Base-by-base conservation (phyloP, 37 sponge, comb jelly and placozoan genomes). In the Ephydatia muelleri region DNA sequence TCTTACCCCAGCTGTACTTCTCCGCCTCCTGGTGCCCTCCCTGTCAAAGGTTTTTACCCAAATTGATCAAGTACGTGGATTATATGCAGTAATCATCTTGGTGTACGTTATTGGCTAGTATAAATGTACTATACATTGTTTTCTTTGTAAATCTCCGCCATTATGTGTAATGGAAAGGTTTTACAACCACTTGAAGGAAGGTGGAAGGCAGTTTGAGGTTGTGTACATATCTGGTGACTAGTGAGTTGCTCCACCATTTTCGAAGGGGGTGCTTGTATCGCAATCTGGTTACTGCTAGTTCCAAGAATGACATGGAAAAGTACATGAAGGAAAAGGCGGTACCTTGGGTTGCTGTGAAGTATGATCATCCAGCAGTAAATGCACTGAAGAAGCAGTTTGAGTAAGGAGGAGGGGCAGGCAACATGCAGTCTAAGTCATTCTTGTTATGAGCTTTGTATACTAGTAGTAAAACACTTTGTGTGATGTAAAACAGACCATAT, bases 11-110 rank as follows among this genome's bases (percentile, higher is more conserved):
- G 94, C 76, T 94, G 28, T 94, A 94, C 70, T 94, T 94, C 83
- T 90, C 94, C 27, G 94, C 94, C 71, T 48, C 76, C 29, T 94
- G 94, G 94, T 94, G 94, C 27, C 91, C 94, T 21, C 94, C 94
- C 3, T 94, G 94, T 72, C 47, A 86, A 22, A 70, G 90, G 27
- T 94, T 94, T 47, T 69, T 94, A 16, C 94, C 94, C 22, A 94
- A 94, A 68, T 86, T 94, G 25, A 65, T 86, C 49, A 88, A 90
- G 94, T 93, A 81, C 71, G 90, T 68, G 6, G 4, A 8, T 43
- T 11, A 43, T 11, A 8, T 43, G 8, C 47, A 8, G 6, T 8
- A 43, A 8, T 11, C n/a, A n/a, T n/a, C n/a, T n/a, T n/a, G n/a
- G 47, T 8, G 47, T 43, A 8, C 47, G 47, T 43, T 11, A 43